Evolutionary conservation across 1,140 invertebrate genomes (phyloP).

Genomic region (Liolophura sinensis): DNA sequence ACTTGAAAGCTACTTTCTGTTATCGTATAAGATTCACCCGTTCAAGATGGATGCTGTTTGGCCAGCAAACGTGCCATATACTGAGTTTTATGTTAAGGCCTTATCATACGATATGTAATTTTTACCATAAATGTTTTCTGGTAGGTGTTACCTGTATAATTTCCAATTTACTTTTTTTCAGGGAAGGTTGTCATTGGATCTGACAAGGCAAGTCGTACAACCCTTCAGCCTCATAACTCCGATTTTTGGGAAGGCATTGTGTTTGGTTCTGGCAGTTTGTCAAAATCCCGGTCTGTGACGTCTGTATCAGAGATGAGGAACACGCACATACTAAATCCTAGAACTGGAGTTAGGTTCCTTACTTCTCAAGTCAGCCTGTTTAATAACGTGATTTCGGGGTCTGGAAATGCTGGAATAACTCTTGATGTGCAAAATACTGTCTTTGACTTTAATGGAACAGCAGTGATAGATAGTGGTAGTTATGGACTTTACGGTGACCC

Average conservation of each 20-base stretch:
- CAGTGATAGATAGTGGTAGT: background rate
- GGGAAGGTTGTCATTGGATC: background rate
- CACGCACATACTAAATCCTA: background rate
- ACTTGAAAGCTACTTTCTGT: too few species aligned
- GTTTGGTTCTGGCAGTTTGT: too few species aligned
- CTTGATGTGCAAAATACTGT: background rate
- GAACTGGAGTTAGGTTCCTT: background rate
- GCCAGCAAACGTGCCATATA: too few species aligned
- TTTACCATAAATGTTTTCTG: background rate
- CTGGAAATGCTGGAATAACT: slow-evolving; percentile 1
- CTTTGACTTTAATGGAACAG: slow-evolving; percentile 5
- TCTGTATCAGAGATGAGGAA: background rate
- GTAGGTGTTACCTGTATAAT: background rate
- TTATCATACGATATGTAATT: too few species aligned
- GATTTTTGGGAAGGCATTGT: background rate
- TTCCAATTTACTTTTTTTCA: slow-evolving; percentile 2
- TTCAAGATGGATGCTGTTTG: too few species aligned
- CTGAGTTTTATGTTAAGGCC: too few species aligned
- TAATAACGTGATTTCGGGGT: background rate
- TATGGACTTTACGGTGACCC: background rate
- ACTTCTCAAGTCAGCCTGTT: background rate
- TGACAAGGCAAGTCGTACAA: background rate
- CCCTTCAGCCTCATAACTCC: background rate
- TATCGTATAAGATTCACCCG: too few species aligned
- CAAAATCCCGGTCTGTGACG: too few species aligned